A percentile compares a stretch with the other conserved stretches of the same genome.
These are phyloP conservation scores for Melikaiella ostensackeni DNA, from an alignment of 2,888 invertebrate species.

Conservation along the genomic window DNA sequence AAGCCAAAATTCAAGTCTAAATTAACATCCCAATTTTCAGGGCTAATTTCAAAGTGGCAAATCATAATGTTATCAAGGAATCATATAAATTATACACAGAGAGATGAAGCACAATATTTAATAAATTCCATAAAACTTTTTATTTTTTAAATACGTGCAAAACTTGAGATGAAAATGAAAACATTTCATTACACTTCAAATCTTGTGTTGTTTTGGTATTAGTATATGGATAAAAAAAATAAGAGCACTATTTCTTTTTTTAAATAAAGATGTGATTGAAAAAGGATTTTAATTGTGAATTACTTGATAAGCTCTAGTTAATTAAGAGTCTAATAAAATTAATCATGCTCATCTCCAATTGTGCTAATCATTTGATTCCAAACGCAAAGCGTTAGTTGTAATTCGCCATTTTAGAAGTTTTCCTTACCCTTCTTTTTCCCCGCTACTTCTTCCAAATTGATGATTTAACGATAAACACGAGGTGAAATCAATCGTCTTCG, in stretches of 20 bases:
- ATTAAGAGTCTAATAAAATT: not conserved
- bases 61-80: not conserved
- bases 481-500: slow-evolving; percentile 32
- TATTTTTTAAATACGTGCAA: not conserved
- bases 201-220: no score
- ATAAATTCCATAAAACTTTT: not conserved
- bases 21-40: not conserved
- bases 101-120: not conserved
- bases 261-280: no score
- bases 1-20: not conserved
- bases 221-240: no score
- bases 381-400: slow-evolving; percentile 22
- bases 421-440: slow-evolving; percentile 35
- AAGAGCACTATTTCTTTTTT: no score
- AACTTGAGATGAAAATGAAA: not conserved
- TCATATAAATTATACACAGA: not conserved
- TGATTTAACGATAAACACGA: slow-evolving; percentile 36
- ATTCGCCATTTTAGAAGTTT: slow-evolving; percentile 38
- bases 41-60: slow-evolving; percentile 28
- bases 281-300: no score
- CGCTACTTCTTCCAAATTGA: slow-evolving; percentile 33
- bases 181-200: not conserved
- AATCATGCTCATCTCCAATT: slow-evolving; percentile 1
- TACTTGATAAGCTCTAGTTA: no score
- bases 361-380: not conserved